Conservation (phyloP, 2,113 vertebrate genomes). For the Panthera leo region DNA sequence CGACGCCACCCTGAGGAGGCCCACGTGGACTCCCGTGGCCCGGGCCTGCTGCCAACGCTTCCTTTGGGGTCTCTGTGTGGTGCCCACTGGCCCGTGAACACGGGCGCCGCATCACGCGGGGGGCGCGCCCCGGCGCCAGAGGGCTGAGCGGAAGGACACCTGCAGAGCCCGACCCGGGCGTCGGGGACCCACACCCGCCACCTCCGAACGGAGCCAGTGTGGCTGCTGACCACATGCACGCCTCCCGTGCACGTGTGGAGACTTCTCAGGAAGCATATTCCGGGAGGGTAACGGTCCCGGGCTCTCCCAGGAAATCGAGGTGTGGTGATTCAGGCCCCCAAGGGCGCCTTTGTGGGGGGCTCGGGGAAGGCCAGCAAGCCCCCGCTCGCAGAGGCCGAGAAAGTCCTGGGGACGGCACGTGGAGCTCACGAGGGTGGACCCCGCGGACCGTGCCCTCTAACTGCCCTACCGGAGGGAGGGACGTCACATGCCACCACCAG, state of each 20-base stretch:
- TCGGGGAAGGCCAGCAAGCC: too few relatives aligned
- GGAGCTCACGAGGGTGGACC: too few relatives aligned
- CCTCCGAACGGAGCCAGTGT: too few relatives aligned
- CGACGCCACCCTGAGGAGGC: not conserved
- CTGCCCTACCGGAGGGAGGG: too few relatives aligned
- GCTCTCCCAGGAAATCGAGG: not conserved
- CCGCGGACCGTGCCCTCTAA: too few relatives aligned
- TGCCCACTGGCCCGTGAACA: too few relatives aligned
- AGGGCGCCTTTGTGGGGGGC: not conserved
- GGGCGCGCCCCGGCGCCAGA: too few relatives aligned
- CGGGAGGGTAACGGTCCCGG: not conserved
- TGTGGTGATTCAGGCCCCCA: not conserved
- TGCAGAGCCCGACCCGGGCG: rapidly evolving
- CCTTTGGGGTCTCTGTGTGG: not conserved
- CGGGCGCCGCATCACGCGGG: rapidly evolving
- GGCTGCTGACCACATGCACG: too few relatives aligned
- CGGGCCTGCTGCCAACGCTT: not conserved
- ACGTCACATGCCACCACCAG: too few relatives aligned
- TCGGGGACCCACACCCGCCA: rapidly evolving
- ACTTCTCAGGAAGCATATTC: not conserved
- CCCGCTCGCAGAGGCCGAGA: too few relatives aligned
- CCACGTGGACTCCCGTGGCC: too few relatives aligned
- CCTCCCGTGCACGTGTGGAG: not conserved
- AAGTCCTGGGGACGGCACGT: too few relatives aligned
- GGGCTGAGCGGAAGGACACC: not conserved